A percentile compares a stretch with the other conserved stretches of the same genome.
Evolutionary conservation across 2,113 vertebrate genomes (phyloP).

Genomic region (Phasianus colchicus): DNA sequence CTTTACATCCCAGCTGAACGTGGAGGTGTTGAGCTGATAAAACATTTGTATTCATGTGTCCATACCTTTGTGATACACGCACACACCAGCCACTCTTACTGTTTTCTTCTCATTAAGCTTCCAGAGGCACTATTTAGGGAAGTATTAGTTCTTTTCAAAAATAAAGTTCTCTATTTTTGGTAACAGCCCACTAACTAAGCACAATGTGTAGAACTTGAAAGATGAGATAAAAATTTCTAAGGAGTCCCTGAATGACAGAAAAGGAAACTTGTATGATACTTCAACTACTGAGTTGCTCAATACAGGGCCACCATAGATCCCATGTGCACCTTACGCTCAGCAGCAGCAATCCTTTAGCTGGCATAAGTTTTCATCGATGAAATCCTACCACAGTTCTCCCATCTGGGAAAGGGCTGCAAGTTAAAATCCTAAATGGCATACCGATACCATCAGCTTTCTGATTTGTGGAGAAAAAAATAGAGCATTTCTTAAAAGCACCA

Average conservation of each 20-base stretch:
- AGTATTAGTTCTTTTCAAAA: neutral
- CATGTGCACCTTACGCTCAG: rapidly evolving
- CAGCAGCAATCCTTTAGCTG: neutral
- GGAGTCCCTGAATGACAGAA: neutral
- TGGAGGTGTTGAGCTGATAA: neutral
- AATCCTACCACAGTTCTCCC: rapidly evolving
- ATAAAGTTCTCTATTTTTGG: neutral
- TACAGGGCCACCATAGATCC: neutral
- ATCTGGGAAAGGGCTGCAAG: rapidly evolving
- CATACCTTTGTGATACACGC: neutral
- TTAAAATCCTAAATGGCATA: neutral
- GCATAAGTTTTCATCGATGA: neutral
- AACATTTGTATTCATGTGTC: neutral
- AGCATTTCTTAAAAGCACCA: neutral
- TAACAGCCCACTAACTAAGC: neutral
- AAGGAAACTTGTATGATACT: neutral
- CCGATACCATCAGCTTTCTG: no score
- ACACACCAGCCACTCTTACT: no score
- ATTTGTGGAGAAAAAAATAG: neutral
- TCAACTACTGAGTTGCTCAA: rapidly evolving
- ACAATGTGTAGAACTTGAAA: neutral
- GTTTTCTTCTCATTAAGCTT: neutral
- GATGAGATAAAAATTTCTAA: neutral
- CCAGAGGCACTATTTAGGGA: neutral
- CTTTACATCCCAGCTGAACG: neutral